Conservation (phyloP, 1,140 invertebrate genomes). For the Sitobion miscanthi region DNA sequence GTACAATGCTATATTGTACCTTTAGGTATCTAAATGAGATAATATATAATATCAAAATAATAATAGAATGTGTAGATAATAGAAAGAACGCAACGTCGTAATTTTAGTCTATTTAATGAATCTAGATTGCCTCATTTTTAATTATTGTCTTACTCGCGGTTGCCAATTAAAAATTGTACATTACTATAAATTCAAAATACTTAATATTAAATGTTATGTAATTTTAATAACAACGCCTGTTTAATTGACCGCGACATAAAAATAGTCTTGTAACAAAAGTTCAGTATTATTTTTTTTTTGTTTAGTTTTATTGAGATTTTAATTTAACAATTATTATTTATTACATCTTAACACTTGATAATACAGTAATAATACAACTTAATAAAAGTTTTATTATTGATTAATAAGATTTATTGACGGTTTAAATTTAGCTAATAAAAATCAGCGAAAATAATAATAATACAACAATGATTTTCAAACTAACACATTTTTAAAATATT, state of each 20-base stretch:
- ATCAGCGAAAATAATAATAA: neutral
- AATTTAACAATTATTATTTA: too few relatives aligned
- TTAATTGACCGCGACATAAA: neutral
- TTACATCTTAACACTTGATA: too few relatives aligned
- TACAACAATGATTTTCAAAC: neutral
- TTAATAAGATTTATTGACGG: neutral
- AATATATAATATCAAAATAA: slow-evolving; percentile 1
- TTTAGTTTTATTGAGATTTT: too few relatives aligned
- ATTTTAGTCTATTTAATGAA: slow-evolving; percentile 13
- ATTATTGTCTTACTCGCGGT: neutral
- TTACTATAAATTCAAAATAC: neutral
- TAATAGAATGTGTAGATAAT: neutral
- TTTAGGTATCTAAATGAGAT: neutral
- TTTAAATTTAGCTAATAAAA: neutral
- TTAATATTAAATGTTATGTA: neutral
- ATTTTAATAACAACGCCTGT: neutral
- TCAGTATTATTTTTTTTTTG: neutral
- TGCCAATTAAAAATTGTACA: neutral
- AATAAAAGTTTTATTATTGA: neutral
- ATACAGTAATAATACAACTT: too few relatives aligned
- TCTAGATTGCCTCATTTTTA: neutral
- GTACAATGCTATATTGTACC: slow-evolving; percentile 33
- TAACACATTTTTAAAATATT: neutral
- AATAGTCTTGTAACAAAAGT: too few relatives aligned
- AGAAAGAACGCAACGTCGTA: neutral